Conservation (phyloP, 2,113 vertebrate genomes). For the Casuarius casuarius region DNA sequence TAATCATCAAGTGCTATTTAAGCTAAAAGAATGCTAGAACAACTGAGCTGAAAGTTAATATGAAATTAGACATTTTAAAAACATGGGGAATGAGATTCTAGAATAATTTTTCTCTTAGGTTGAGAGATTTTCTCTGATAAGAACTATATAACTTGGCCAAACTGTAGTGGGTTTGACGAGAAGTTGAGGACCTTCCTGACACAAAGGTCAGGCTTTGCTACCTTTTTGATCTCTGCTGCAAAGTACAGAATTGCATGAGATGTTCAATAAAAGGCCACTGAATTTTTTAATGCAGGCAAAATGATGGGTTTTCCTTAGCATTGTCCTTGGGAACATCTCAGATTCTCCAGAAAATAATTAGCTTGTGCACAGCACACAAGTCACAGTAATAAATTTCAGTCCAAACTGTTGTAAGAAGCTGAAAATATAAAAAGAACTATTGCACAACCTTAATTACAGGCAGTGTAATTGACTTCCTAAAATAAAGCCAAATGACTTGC, state of each 20-base stretch:
- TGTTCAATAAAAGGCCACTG: neutral
- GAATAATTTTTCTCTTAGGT: neutral
- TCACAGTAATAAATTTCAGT: neutral
- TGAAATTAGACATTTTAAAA: neutral
- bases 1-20: constrained; percentile 33
- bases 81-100: neutral
- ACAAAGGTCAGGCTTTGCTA: neutral
- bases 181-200: neutral
- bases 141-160: neutral
- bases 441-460: neutral
- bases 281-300: neutral
- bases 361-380: neutral
- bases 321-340: neutral
- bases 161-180: neutral
- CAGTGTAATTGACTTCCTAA: neutral
- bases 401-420: neutral
- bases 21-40: neutral
- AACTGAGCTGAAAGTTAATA: neutral
- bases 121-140: neutral
- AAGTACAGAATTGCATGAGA: neutral
- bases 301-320: neutral
- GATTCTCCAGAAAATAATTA: neutral
- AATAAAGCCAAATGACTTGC: neutral
- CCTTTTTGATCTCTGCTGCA: neutral
- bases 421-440: neutral